Percentiles rank a stretch among this genome's conserved stretches.
Conservation (phyloP, 1,140 invertebrate species). For the Anoplolepis gracilipes region DNA sequence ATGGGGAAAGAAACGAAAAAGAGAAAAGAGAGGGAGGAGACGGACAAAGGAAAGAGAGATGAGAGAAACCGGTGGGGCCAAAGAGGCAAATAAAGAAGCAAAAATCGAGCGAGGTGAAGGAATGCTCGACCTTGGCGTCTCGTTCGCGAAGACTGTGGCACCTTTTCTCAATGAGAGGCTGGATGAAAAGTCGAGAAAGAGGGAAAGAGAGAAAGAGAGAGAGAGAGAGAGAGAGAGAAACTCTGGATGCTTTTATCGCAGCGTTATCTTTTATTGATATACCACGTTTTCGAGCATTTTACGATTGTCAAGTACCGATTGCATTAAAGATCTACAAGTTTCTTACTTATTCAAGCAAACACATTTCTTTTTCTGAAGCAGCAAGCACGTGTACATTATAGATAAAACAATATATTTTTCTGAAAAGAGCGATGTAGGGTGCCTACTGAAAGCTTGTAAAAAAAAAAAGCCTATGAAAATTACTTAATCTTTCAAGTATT, state of each 20-base stretch:
- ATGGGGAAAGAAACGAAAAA: slow-evolving; percentile 7
- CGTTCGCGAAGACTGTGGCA: slow-evolving; percentile 51
- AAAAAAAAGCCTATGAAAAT: no score
- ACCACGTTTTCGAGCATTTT: background rate
- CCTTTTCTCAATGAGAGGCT: slow-evolving; percentile 51
- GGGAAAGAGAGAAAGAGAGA: no score
- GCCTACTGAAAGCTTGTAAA: no score
- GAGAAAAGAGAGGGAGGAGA: slow-evolving; percentile 25
- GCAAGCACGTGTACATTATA: no score
- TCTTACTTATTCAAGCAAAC: background rate
- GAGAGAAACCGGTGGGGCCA: background rate
- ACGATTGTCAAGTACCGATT: background rate
- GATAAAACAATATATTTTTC: no score
- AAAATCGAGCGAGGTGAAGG: slow-evolving; percentile 75
- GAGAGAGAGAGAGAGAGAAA: no score
- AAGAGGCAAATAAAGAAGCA: slow-evolving; percentile 66
- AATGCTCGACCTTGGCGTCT: slow-evolving; percentile 77
- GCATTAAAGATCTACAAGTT: background rate
- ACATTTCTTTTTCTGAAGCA: no score
- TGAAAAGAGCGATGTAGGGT: no score
- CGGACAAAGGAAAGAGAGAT: background rate
- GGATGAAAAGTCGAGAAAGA: slow-evolving; percentile 44
- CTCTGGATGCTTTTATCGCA: no score
- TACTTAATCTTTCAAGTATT: no score
- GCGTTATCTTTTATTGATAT: slow-evolving; percentile 13